These are phyloP conservation scores for Cryptus armator DNA, from an alignment of 2,888 invertebrate species.

Conservation along the genomic window DNA sequence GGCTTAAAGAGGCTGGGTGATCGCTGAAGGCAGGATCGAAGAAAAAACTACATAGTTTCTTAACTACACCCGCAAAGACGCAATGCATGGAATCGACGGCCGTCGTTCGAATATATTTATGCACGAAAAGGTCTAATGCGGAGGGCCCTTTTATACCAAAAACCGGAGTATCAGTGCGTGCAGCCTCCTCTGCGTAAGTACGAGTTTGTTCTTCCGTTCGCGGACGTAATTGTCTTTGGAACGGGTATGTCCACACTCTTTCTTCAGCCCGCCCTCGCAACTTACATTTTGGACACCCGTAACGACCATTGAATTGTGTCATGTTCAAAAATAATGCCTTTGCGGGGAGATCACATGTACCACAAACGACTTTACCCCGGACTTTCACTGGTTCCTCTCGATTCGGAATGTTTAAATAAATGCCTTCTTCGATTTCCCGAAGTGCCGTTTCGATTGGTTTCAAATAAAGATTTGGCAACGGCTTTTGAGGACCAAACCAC, in stretches of 20 bases:
- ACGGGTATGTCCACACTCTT: no score
- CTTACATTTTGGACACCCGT: constrained; percentile 49
- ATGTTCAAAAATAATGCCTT: constrained; percentile 58
- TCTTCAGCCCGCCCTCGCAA: not conserved
- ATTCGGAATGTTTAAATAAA: constrained; percentile 5
- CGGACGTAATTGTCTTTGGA: no score
- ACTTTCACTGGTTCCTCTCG: not conserved
- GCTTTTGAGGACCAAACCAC: constrained; percentile 69
- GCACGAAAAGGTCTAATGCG: constrained; percentile 4
- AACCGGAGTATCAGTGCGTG: not conserved
- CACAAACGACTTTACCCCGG: constrained; percentile 1
- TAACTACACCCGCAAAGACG: no score
- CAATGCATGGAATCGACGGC: no score
- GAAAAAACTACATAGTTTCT: no score
- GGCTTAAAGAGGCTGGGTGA: no score
- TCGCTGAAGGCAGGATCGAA: no score
- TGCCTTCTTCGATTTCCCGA: constrained; percentile 1
- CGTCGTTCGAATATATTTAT: no score
- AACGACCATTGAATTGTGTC: constrained; percentile 39
- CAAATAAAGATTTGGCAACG: constrained; percentile 50
- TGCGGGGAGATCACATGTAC: constrained; percentile 39
- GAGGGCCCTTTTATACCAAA: constrained; percentile 67
- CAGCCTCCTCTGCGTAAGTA: not conserved
- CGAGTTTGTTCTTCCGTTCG: constrained; percentile 28
- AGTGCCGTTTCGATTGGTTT: not conserved